Evolutionary conservation across 2,888 invertebrate genomes (phyloP).

Genomic region (Lasius platythorax): DNA sequence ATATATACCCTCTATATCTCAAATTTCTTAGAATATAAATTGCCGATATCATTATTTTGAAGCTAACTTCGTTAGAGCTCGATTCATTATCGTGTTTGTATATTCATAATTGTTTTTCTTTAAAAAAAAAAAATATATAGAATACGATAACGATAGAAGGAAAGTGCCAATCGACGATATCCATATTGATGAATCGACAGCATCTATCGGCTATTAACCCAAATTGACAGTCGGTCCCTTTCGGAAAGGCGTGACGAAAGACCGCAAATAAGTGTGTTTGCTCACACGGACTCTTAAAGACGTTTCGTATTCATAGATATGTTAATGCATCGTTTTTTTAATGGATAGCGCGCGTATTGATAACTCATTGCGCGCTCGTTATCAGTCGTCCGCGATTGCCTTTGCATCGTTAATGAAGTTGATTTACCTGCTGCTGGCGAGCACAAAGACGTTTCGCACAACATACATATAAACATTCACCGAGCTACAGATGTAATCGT

Average conservation of each 20-base stretch:
- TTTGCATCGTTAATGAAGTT: constrained; percentile 76
- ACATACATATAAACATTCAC: constrained; percentile 19
- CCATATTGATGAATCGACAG: constrained; percentile 16
- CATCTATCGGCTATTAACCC: constrained; percentile 30
- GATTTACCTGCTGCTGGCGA: constrained; percentile 63
- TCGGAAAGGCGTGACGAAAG: constrained; percentile 5
- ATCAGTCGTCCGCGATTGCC: constrained; percentile 53
- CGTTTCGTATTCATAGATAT: constrained; percentile 74
- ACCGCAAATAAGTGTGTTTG: background rate
- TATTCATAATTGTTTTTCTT: background rate
- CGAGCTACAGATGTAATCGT: background rate
- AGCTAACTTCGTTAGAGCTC: background rate
- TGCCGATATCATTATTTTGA: background rate
- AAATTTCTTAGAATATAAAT: background rate
- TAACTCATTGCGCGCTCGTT: constrained; percentile 66
- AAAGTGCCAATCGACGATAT: background rate
- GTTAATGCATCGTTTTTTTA: constrained; percentile 68
- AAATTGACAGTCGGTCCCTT: constrained; percentile 16
- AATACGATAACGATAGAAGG: background rate
- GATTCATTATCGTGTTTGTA: constrained; percentile 5
- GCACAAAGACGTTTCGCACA: constrained; percentile 57
- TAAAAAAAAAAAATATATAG: background rate
- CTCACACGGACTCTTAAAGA: constrained; percentile 42
- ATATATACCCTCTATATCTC: background rate
- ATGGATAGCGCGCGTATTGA: constrained; percentile 67